These are phyloP conservation scores for Leptosomus discolor DNA, from an alignment of 2,113 vertebrate genomes.

Conservation along the genomic window DNA sequence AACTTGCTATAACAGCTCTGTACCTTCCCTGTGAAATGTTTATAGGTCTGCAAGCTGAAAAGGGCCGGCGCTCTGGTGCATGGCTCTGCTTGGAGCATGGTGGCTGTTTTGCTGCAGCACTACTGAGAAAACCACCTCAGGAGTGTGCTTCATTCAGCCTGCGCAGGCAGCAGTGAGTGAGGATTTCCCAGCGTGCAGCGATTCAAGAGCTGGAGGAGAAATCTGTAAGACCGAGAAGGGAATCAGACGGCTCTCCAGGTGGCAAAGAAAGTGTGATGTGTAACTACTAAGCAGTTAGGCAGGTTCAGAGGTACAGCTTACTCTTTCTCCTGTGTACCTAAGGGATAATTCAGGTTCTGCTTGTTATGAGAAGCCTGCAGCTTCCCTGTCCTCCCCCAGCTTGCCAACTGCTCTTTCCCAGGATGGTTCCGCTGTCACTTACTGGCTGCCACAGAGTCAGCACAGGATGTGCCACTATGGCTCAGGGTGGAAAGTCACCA, in stretches of 20 bases:
- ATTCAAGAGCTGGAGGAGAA: not conserved
- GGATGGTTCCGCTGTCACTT: not conserved
- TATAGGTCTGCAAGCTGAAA: not conserved
- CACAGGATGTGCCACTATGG: not conserved
- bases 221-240: not conserved
- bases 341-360: not conserved
- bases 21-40: not conserved
- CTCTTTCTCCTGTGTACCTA: not conserved
- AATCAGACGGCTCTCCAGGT: not conserved
- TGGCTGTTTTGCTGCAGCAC: not conserved
- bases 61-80: not conserved
- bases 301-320: not conserved
- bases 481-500: not conserved
- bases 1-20: not conserved
- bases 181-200: not conserved
- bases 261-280: not conserved
- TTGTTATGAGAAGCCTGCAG: not conserved
- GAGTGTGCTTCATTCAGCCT: not conserved
- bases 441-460: not conserved
- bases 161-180: rapidly evolving
- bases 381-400: not conserved
- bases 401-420: not conserved
- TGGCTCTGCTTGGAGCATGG: not conserved
- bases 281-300: not conserved
- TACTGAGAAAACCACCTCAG: not conserved